Evolutionary conservation across 2,113 vertebrate genomes (phyloP).

Genomic region (Pavo muticus): DNA sequence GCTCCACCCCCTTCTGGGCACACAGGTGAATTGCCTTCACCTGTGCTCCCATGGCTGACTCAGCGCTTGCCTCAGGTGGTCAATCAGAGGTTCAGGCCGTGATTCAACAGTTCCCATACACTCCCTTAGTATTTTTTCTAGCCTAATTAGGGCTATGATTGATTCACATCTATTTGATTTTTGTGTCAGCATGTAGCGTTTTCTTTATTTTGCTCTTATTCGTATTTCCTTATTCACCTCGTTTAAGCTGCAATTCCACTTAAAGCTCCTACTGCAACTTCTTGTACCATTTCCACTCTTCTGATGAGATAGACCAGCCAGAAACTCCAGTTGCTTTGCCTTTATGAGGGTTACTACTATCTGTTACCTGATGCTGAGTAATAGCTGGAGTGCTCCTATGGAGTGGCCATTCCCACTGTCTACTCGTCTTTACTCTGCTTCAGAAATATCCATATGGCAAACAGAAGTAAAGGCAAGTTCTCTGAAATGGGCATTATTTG

Average conservation of each 20-base stretch:
- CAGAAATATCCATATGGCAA: background rate
- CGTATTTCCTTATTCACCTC: background rate
- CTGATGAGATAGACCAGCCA: background rate
- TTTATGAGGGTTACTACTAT: background rate
- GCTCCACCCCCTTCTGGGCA: too few relatives aligned
- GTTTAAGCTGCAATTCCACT: background rate
- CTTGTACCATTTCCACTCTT: background rate
- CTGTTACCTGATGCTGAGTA: background rate
- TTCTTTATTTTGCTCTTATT: background rate
- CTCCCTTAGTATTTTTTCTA: background rate
- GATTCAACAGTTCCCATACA: too few relatives aligned
- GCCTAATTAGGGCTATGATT: background rate
- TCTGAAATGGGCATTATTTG: background rate
- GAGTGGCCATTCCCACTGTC: background rate
- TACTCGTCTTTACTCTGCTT: background rate
- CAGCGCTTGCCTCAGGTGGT: too few relatives aligned
- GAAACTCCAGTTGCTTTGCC: background rate
- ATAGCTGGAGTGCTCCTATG: background rate
- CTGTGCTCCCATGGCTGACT: too few relatives aligned
- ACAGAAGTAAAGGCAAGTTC: background rate
- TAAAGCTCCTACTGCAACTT: background rate
- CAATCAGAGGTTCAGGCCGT: too few relatives aligned
- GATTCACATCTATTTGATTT: background rate
- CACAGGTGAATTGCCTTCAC: too few relatives aligned
- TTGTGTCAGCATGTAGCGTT: background rate